Conservation (phyloP, 2,113 vertebrate genomes). For the Chitala chitala region DNA sequence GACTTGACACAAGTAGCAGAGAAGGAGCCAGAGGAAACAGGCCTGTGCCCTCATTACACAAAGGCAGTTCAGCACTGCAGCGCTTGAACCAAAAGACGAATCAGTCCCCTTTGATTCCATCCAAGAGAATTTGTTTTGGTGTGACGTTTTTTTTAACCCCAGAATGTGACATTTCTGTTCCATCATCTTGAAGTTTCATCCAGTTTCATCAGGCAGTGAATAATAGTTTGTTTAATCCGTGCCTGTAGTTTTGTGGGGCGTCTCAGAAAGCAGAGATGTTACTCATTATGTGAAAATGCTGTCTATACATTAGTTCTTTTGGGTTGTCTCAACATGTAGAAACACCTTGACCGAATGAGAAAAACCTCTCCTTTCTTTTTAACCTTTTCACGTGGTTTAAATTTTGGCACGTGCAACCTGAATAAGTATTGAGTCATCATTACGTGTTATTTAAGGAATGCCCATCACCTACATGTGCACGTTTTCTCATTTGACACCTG, state of each 20-base stretch:
- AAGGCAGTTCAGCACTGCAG: background rate
- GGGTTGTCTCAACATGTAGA: too few relatives aligned
- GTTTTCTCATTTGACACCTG: constrained; percentile 11
- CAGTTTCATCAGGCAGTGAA: constrained; percentile 7
- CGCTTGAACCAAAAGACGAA: background rate
- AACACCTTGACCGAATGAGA: background rate
- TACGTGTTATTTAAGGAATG: background rate
- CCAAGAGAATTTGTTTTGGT: background rate
- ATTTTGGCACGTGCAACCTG: too few relatives aligned
- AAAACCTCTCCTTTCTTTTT: background rate
- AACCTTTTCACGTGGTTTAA: too few relatives aligned
- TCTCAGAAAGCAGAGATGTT: background rate
- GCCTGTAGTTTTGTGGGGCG: background rate
- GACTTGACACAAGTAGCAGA: background rate
- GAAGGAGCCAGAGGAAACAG: background rate
- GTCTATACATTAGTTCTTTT: background rate
- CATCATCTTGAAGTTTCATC: background rate
- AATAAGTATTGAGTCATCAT: background rate
- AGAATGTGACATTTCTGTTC: background rate
- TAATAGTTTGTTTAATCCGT: background rate
- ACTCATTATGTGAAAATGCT: background rate
- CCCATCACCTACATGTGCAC: background rate
- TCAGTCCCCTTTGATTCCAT: background rate
- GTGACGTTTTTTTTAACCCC: background rate
- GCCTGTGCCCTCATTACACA: background rate